These are phyloP conservation scores for Andrena hattorfiana DNA, from an alignment of 2,888 invertebrate species.

Conservation along the genomic window DNA sequence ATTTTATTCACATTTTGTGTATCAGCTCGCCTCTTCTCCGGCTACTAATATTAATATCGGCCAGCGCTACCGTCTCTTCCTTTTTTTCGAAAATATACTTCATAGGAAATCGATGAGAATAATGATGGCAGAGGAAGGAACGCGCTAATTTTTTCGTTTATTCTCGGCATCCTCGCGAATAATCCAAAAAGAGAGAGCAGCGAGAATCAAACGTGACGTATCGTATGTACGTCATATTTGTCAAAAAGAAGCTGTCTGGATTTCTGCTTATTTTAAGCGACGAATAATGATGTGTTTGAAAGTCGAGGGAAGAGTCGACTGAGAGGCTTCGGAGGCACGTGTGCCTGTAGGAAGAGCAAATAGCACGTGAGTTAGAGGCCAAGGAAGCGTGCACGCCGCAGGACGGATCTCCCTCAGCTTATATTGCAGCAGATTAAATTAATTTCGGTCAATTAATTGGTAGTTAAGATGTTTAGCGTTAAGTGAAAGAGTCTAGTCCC, in stretches of 20 bases:
- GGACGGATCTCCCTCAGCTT: slow-evolving; percentile 75
- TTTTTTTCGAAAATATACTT: slow-evolving; percentile 25
- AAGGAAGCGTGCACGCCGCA: slow-evolving; percentile 54
- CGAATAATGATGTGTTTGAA: neutral
- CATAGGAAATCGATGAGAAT: slow-evolving; percentile 21
- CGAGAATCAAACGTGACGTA: neutral
- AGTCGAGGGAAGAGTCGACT: neutral
- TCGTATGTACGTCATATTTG: neutral
- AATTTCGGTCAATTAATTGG: slow-evolving; percentile 82
- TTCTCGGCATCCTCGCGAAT: neutral
- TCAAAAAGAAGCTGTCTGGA: neutral
- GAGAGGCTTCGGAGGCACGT: neutral
- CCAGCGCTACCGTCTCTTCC: neutral
- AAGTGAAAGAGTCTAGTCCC: slow-evolving; percentile 78
- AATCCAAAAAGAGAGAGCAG: neutral
- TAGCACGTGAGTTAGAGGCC: neutral
- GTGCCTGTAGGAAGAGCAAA: neutral
- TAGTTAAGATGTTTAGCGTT: slow-evolving; percentile 82
- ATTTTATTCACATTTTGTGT: neutral
- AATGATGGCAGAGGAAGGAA: neutral
- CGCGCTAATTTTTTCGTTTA: slow-evolving; percentile 7
- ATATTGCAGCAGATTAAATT: slow-evolving; percentile 82
- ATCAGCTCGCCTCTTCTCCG: neutral
- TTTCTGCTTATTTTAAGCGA: neutral
- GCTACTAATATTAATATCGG: neutral